Base-by-base conservation (phyloP, 2,888 invertebrate species). In the Cheilosia variabilis region DNA sequence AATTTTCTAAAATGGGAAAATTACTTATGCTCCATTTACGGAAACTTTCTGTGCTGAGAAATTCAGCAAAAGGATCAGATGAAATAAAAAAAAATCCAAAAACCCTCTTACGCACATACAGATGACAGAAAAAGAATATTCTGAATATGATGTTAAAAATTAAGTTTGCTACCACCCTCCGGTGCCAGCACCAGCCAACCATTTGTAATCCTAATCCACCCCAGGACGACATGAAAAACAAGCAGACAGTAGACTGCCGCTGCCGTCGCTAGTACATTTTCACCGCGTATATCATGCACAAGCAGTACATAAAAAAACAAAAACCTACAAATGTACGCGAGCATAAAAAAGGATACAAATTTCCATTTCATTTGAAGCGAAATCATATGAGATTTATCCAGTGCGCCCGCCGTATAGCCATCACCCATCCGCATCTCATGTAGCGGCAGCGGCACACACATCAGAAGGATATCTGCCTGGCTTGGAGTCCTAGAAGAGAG, bases 341-440 rank as follows among this genome's bases (percentile, higher is more conserved):
- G 62, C 76, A 86, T 86, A 86, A 86, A 83, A 79, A 81, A 77
- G 77, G 81, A 81, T 86, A 86, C 81, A 86, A 86, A 81, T 86
- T 86, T 86, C 86, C 86, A 86, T 86, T 86, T 86, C 86, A 86
- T 86, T 86, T 86, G 81, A 81, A 72, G 81, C 86, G 62, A 80
- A 86, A 76, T 86, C 86, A 81, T 86, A 81, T 86, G 86, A 86
- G 86, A 86, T 86, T 86, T 68, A 86, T 86, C 86, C 81, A 86
- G 81, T 81, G 68, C 55, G 72, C 86, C 86, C 71, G 63, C 68
- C 22, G 69, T 53, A 53, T 69, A 80, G 84, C 73, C 68, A 50
- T 63, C 75, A 65, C 58, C 53, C 57, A 31, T 31, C 31, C 9
- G 31, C 31, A 9, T 31, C 73, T 58, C 65, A 55, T 37, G 10